These are phyloP conservation scores for Spilosoma lubricipeda DNA, from an alignment of 2,888 invertebrate species.

Conservation along the genomic window DNA sequence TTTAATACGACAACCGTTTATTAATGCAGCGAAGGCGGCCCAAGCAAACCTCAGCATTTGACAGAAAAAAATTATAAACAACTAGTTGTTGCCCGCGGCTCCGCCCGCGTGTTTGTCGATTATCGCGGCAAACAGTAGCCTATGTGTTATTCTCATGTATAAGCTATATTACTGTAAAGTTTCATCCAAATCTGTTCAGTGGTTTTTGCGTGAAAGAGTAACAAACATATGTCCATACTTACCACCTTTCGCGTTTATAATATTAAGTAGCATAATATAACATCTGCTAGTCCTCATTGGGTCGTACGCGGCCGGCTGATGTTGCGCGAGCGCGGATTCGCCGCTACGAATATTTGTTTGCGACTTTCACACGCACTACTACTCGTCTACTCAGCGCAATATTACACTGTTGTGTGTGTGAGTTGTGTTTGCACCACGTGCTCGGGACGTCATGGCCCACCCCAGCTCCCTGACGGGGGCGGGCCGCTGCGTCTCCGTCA, in stretches of 20 bases:
- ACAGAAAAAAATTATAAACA: neutral
- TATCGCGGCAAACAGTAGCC: too few relatives aligned
- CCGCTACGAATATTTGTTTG: conserved; percentile 21
- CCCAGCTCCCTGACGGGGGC: neutral
- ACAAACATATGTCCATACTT: too few relatives aligned
- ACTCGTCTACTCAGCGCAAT: neutral
- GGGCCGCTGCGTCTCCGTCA: neutral
- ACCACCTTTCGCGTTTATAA: too few relatives aligned
- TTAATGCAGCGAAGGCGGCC: conserved; percentile 32
- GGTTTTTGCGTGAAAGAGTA: too few relatives aligned
- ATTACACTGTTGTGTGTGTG: neutral
- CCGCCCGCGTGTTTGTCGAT: too few relatives aligned
- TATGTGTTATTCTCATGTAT: too few relatives aligned
- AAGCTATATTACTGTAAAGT: too few relatives aligned
- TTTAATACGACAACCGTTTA: conserved; percentile 29
- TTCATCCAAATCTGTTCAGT: too few relatives aligned
- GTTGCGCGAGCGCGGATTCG: conserved; percentile 36
- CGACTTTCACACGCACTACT: conserved; percentile 36
- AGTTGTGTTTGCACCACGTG: neutral
- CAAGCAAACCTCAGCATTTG: neutral
- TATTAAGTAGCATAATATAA: too few relatives aligned
- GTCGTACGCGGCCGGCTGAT: neutral
- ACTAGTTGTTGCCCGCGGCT: too few relatives aligned
- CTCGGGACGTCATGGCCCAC: neutral
- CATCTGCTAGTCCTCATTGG: neutral